phyloP scores from a whole-genome alignment of 2,113 vertebrate genomes.

The Aramus guarauna region DNA sequence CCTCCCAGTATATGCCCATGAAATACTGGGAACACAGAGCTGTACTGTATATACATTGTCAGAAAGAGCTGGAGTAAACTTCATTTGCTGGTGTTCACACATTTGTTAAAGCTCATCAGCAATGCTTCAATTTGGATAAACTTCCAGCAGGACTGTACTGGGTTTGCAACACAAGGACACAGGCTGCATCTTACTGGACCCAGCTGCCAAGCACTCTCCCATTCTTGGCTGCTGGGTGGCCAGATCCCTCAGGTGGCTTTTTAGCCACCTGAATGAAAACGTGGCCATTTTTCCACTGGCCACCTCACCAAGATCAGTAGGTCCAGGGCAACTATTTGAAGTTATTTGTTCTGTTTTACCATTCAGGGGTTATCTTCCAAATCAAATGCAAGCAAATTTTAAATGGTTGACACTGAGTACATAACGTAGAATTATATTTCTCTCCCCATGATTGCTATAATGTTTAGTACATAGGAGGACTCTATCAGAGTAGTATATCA shows the following conservation, averaged over 20 bases:
- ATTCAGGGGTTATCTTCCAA: neutral
- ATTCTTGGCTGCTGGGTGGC: neutral
- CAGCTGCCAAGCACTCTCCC: neutral
- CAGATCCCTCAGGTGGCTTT: neutral
- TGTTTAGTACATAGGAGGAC: neutral
- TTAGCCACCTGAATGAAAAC: neutral
- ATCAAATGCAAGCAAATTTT: neutral
- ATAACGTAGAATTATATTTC: neutral
- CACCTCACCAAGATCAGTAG: neutral
- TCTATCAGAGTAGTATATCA: neutral
- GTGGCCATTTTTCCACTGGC: neutral
- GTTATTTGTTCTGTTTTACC: neutral
- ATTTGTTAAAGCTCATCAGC: neutral
- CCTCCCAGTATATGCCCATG: neutral
- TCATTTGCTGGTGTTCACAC: rapidly evolving
- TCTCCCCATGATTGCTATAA: neutral
- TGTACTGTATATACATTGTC: neutral
- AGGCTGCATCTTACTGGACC: neutral
- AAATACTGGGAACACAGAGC: neutral
- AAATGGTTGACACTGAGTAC: neutral
- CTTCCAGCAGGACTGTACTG: neutral
- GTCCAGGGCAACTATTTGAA: neutral
- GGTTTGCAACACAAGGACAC: too few relatives aligned
- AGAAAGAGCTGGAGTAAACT: neutral
- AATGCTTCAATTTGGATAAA: neutral